Conservation (phyloP, 1,140 invertebrate species). For the Trichonephila clavipes region DNA sequence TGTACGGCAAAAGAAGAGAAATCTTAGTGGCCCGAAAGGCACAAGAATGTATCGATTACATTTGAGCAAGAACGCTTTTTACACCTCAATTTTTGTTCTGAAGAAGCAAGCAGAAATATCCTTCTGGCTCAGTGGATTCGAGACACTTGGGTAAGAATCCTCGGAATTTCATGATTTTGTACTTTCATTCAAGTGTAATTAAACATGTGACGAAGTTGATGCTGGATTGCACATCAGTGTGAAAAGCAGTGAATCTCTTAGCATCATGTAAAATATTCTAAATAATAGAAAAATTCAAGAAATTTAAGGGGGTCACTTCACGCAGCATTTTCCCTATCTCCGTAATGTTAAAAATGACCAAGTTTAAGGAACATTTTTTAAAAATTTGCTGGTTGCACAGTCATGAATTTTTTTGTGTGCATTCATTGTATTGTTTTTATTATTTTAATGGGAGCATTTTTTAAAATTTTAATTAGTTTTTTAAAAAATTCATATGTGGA, state of each 20-base stretch:
- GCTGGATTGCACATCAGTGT: neutral
- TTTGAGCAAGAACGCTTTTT: neutral
- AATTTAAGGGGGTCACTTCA: too few relatives aligned
- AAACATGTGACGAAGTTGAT: constrained; percentile 6
- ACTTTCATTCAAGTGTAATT: neutral
- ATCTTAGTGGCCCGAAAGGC: constrained; percentile 10
- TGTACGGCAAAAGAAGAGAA: neutral
- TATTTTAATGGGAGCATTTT: too few relatives aligned
- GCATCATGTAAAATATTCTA: too few relatives aligned
- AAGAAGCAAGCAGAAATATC: neutral
- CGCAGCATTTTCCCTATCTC: too few relatives aligned
- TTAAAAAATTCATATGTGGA: too few relatives aligned
- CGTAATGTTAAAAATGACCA: too few relatives aligned
- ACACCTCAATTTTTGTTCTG: constrained; percentile 12
- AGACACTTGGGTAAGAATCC: neutral
- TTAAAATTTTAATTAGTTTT: too few relatives aligned
- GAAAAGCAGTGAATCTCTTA: neutral
- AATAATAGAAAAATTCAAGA: too few relatives aligned
- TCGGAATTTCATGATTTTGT: neutral
- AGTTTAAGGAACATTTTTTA: too few relatives aligned
- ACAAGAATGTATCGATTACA: constrained; percentile 15
- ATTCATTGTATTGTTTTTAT: too few relatives aligned
- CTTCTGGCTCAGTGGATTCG: neutral
- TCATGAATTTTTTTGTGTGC: too few relatives aligned
- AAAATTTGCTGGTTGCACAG: too few relatives aligned